Conservation (phyloP, 1,140 invertebrate genomes). For the Calliopsis andreniformis region DNA sequence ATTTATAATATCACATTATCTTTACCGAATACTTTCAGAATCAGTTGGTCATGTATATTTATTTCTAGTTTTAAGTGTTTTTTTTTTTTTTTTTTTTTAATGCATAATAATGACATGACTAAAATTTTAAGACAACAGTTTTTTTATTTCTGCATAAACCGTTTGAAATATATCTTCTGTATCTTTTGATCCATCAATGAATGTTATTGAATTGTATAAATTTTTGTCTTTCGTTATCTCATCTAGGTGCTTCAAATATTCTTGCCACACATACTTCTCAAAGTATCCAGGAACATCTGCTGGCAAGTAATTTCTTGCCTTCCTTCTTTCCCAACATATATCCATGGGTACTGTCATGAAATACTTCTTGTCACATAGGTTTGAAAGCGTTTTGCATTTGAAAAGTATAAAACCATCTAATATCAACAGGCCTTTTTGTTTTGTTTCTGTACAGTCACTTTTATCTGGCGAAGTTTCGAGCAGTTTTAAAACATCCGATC, state of each 20-base stretch:
- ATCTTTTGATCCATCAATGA: conserved; percentile 72
- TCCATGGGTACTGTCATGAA: conserved; percentile 87
- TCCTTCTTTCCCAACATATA: conserved; percentile 84
- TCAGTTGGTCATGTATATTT: conserved; percentile 28
- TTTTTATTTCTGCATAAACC: conserved; percentile 65
- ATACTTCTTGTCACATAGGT: conserved; percentile 87
- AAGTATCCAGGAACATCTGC: conserved; percentile 91
- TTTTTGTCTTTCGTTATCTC: conserved; percentile 68
- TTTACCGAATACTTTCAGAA: conserved; percentile 1
- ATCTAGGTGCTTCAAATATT: conserved; percentile 81
- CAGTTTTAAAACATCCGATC: conserved; percentile 81
- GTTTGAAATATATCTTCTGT: conserved; percentile 67
- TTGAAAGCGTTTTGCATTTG: conserved; percentile 84
- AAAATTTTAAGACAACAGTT: conserved; percentile 43
- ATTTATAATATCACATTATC: conserved; percentile 8
- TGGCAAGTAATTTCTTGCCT: conserved; percentile 86
- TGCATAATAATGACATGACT: conserved; percentile 15
- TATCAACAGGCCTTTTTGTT: conserved; percentile 85
- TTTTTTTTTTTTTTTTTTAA: conserved; percentile 10
- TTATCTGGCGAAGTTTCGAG: neutral
- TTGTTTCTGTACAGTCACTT: neutral
- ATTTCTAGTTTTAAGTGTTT: conserved; percentile 36
- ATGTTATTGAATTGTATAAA: conserved; percentile 66
- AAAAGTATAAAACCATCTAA: conserved; percentile 90
- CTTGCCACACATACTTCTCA: conserved; percentile 90